Evolutionary conservation across 2,888 invertebrate genomes (phyloP), one percentile per base, ranked within the genome.

Genomic region (Erebia aethiops): DNA sequence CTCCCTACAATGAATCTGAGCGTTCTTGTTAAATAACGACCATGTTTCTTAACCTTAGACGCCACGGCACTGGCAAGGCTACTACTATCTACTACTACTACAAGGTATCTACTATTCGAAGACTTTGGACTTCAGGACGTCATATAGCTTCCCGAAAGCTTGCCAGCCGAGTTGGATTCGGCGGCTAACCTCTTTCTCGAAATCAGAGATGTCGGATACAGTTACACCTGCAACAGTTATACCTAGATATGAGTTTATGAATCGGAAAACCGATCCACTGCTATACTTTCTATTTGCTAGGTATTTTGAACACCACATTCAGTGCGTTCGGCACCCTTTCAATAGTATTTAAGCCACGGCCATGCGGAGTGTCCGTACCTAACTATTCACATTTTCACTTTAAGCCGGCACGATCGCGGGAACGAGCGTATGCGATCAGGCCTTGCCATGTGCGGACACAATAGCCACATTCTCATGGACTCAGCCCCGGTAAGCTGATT

Each of bases 381-480:
- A 78, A 78, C 78, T 79, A 79, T 80, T 80, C 79, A 79, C 76
- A 77, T 74, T 76, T 74, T 78, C 79, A 78, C 78, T 81, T 81
- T 82, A 84, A 83, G 83, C 84, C 80, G 81, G 77, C 77, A 62
- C 72, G 71, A 75, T 77, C 82, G 81, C 81, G 82, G 79, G 79
- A 79, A 78, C 81, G 80, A 89, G 84, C 91, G 92, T 91, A 91
- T 91, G 91, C 88, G 85, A 81, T 81, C 76, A 78, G 77, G 86
- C 69, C 68, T 74, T 77, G 80, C 77, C 82, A 94, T 93, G 93
- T 94, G 94, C 90, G 87, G 82, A 76, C 86, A 94, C 93, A 94
- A 93, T 92, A 82, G 91, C 89, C 89, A 84, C 90, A 92, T 93
- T 94, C 93, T 89, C 93, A 94, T 92, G 92, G 89, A 90, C 88